These are phyloP conservation scores for Pseudochirops cupreus DNA, from an alignment of 2,797 vertebrate species.

Conservation along the genomic window DNA sequence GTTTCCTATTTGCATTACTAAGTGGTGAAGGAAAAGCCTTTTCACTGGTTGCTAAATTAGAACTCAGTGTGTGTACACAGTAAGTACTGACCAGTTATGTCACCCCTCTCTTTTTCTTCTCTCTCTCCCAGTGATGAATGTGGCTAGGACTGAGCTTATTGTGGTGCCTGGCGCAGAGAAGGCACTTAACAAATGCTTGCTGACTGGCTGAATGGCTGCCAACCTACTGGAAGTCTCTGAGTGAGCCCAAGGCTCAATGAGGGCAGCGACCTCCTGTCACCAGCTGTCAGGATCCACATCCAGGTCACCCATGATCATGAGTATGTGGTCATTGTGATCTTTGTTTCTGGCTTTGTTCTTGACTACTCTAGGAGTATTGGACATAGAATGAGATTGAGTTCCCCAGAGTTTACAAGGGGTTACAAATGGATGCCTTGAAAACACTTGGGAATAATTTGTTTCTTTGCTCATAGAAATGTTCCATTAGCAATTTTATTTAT, in stretches of 20 bases:
- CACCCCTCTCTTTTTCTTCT: not conserved
- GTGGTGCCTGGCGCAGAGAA: not conserved
- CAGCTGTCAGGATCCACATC: not conserved
- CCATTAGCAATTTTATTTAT: slow-evolving; percentile 55
- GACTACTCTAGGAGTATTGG: not conserved
- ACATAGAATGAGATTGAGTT: not conserved
- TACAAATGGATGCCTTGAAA: slow-evolving; percentile 35
- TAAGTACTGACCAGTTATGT: not conserved
- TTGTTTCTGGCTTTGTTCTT: not conserved
- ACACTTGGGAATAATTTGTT: slow-evolving; percentile 54
- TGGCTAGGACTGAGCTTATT: not conserved
- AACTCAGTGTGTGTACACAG: not conserved
- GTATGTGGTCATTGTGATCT: not conserved
- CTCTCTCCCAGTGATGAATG: not conserved
- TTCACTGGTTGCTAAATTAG: not conserved
- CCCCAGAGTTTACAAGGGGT: not conserved
- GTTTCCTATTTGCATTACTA: not conserved
- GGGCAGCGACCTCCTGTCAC: not conserved
- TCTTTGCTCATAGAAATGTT: slow-evolving; percentile 60
- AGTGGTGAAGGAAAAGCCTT: not conserved
- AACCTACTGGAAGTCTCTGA: not conserved
- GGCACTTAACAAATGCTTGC: not conserved
- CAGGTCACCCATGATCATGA: not conserved
- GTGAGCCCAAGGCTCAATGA: not conserved
- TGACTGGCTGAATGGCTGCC: not conserved